phyloP scores from a whole-genome alignment of 2,113 vertebrate species.

The Balaenoptera acutorostrata region DNA sequence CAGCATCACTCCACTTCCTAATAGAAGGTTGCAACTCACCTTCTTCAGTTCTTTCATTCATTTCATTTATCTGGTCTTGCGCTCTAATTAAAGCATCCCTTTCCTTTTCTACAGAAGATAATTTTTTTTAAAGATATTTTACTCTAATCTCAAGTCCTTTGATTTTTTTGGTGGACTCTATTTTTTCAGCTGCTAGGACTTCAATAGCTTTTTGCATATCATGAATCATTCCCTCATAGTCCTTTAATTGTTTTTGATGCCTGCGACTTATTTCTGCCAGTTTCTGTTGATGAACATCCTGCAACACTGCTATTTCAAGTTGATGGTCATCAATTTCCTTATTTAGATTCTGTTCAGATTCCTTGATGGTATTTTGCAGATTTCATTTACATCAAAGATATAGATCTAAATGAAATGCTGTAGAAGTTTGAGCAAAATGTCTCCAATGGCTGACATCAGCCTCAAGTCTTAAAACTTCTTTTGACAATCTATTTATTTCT shows the following conservation, averaged over 20 bases:
- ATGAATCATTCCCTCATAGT: constrained; percentile 87
- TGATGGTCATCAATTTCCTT: constrained; percentile 88
- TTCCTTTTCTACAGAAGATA: constrained; percentile 77
- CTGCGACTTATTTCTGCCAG: constrained; percentile 83
- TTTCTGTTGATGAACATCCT: constrained; percentile 89
- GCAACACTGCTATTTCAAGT: constrained; percentile 86
- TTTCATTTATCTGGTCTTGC: constrained; percentile 80
- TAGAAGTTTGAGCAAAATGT: constrained; percentile 84
- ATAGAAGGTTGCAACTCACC: constrained; percentile 74
- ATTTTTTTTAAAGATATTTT: constrained; percentile 69
- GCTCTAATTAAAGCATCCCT: constrained; percentile 77
- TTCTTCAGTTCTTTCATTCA: constrained; percentile 78
- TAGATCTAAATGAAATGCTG: constrained; percentile 31
- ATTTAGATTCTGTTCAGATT: constrained; percentile 84
- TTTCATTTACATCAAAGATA: constrained; percentile 84
- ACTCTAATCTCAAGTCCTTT: constrained; percentile 78
- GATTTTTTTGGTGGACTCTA: constrained; percentile 32
- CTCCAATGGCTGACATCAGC: constrained; percentile 86
- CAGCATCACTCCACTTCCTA: constrained; percentile 39
- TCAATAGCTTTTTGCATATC: constrained; percentile 76
- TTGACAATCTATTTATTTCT: constrained; percentile 91
- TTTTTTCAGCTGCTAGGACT: constrained; percentile 64
- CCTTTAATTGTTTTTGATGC: constrained; percentile 85
- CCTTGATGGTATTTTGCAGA: constrained; percentile 88
- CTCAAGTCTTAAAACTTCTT: constrained; percentile 85